Percentiles rank a stretch among this genome's conserved stretches.
These are phyloP conservation scores for Magallana ariakensis DNA, from an alignment of 1,140 invertebrate species.

Conservation along the genomic window DNA sequence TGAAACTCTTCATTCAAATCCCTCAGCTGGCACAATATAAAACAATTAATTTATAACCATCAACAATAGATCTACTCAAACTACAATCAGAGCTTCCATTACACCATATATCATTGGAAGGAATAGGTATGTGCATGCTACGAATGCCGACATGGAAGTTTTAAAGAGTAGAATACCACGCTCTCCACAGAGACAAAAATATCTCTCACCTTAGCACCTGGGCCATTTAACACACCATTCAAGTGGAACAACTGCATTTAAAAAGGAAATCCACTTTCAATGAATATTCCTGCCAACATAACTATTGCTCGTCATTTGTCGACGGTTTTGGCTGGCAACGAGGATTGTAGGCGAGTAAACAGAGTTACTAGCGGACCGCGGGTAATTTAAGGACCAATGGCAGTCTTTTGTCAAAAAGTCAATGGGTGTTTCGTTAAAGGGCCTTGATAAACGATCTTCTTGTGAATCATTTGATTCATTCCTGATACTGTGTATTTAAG, in stretches of 20 bases:
- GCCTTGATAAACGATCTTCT: constrained; percentile 28
- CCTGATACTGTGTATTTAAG: not conserved
- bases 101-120: too few relatives aligned
- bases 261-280: constrained; percentile 37
- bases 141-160: constrained; percentile 1
- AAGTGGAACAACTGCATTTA: constrained; percentile 38
- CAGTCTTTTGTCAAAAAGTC: constrained; percentile 29
- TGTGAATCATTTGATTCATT: constrained; percentile 1
- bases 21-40: too few relatives aligned
- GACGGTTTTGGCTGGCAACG: constrained; percentile 22
- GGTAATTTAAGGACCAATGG: constrained; percentile 2
- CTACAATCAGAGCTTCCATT: too few relatives aligned
- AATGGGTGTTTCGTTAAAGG: constrained; percentile 36
- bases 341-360: not conserved
- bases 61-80: not conserved
- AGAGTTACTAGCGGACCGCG: constrained; percentile 4
- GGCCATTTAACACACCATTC: constrained; percentile 29
- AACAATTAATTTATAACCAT: not conserved
- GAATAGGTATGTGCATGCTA: not conserved
- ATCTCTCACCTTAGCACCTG: constrained; percentile 35
- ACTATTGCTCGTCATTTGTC: not conserved
- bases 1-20: too few relatives aligned
- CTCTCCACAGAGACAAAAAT: constrained; percentile 1
- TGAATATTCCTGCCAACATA: constrained; percentile 31
- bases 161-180: constrained; percentile 21